Evolutionary conservation across 1,140 invertebrate genomes (phyloP), one percentile per base, ranked within the genome.

Genomic region (Stratiolaelaps scimitus): DNA sequence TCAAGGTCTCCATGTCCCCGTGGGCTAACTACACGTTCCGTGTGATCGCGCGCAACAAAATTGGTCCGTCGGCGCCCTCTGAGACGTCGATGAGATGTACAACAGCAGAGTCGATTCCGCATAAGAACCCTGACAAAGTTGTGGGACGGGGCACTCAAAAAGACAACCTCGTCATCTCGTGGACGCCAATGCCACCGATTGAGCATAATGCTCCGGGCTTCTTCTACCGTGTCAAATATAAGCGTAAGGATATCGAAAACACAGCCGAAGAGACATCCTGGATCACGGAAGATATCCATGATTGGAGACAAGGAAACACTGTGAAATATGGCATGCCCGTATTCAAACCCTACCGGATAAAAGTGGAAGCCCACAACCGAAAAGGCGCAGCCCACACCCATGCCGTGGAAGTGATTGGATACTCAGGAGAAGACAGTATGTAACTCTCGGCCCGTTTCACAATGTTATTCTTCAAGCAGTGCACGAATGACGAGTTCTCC

Each of bases 21-120:
- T 95, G 89, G 87, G 83, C 89, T 0, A 97, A 96, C 76, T 98
- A 97, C 73, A 97, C 92, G 0, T 98, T 96, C 81, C 80, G 93
- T 44, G 89, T 98, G 4, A 81, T 92, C 66, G 92, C 93, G 0
- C 82, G 82, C 73, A 98, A 98, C 76, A 91, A 90, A 77, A 88
- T 97, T 71, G 94, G 94, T 0, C 81, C 82, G 6, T 97, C 92
- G 29, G 72, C 81, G 34, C 89, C 93, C 0, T 96, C 92, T 68
- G 68, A 78, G 56, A 83, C 90, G 76, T 86, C 86, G 15, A 79
- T 82, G 7, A 68, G 71, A 20, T 99, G 95, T 74, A 84, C 83
- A 26, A 96, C 92, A 0, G 82, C 85, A 67, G 83, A 88, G 1
- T 87, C 88, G 75, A 85, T 92, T 66, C 95, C 95, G 0, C 83